phyloP scores from a whole-genome alignment of 2,888 invertebrate species.

The Isotomurus palustris region DNA sequence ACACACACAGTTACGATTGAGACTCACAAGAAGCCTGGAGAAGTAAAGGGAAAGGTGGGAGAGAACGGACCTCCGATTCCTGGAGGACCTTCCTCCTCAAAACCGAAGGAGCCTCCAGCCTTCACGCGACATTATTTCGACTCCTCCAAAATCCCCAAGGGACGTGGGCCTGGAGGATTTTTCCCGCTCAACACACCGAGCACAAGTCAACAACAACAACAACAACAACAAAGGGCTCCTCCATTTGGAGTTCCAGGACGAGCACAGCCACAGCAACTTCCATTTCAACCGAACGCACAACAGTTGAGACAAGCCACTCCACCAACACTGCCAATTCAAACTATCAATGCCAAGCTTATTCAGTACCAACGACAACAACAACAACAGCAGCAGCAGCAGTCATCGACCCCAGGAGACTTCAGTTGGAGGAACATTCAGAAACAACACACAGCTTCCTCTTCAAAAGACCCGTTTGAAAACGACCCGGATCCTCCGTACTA shows the following conservation, averaged over 20 bases:
- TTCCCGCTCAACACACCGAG: conserved; percentile 18
- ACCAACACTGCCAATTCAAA: conserved; percentile 1
- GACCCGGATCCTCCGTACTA: conserved; percentile 36
- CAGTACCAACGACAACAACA: conserved; percentile 16
- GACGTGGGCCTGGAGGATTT: background rate
- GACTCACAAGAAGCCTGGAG: conserved; percentile 21
- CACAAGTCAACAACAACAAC: conserved; percentile 14
- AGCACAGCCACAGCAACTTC: background rate
- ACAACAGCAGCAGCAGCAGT: conserved; percentile 16
- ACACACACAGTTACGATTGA: conserved; percentile 30
- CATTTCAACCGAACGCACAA: conserved; percentile 13
- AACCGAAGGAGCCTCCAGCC: conserved; percentile 33
- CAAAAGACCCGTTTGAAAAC: conserved; percentile 20
- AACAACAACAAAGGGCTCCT: background rate
- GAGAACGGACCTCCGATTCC: background rate
- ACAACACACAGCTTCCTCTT: conserved; percentile 8
- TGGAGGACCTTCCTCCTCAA: background rate
- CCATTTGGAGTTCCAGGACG: background rate
- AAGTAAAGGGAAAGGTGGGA: background rate
- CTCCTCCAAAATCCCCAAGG: conserved; percentile 37
- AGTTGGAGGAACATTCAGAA: conserved; percentile 22
- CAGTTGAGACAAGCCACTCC: conserved; percentile 1
- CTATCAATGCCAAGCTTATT: background rate
- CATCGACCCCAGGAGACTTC: conserved; percentile 12
- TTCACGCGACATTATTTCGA: conserved; percentile 45